Evolutionary conservation across 2,888 invertebrate species (phyloP), one percentile per base, ranked within the genome.

Genomic region (Phortica magna): DNA sequence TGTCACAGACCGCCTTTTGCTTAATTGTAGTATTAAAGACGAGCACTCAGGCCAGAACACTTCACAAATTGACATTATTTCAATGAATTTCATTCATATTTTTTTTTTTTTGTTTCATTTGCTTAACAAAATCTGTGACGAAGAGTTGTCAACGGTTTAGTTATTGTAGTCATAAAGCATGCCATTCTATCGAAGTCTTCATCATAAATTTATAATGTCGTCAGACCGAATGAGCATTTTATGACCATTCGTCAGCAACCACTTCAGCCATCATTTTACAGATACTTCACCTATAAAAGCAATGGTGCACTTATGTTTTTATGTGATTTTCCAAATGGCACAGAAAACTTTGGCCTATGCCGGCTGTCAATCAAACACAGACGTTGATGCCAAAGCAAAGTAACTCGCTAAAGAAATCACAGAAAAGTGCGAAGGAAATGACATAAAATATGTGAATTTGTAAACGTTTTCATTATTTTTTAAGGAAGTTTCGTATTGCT

Each of bases 191-290:
- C 31, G 31, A 31, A 31, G 55, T 57, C 73, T 55, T 78, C 78
- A 78, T 81, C 83, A 82, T 83, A 82, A 84, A 84, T 84, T 80
- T 82, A 83, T 84, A 84, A 84, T 82, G 82, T 77, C 80, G 78
- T 80, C 80, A 78, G 77, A 79, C 76, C 79, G 79, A 82, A 82
- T 85, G 79, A 77, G 76, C 72, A 78, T 76, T 83, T 83, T 84
- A 83, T 82, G 80, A 14, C 19, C n/a, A 19, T 19, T 31, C n/a
- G 65, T 12, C 65, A 39, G 65, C n/a, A 14, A 22, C 65, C 31
- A 31, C 31, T 31, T 31, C 9, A 7, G 39, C 65, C 31, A 65
- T n/a, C n/a, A 65, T 41, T 48, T 48, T 48, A 48, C 14, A 48
- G 14, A 48, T 48, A 48, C 48, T 48, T 48, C 3, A 61, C 61